Evolutionary conservation across 2,888 invertebrate species (phyloP), one percentile per base, ranked within the genome.

Genomic region (Metacarcinus magister): DNA sequence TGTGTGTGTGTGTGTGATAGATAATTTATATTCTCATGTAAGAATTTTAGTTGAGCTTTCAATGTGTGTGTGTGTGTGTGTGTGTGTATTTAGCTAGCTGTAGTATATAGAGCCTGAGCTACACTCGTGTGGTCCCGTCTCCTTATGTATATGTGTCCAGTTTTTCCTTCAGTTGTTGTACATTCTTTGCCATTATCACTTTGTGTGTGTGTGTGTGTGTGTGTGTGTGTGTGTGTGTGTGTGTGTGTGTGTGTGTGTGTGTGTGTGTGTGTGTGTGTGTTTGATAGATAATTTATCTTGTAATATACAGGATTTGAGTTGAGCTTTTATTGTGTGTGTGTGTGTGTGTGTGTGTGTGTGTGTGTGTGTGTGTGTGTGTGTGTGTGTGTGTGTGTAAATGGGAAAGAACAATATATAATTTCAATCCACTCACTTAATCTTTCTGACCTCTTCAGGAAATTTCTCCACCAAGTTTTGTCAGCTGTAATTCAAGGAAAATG

Each of bases 381-480:
- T 67, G 67, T 67, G 67, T 67, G 67, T 67, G 67, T 67, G 67
- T 67, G 23, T 67, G 5, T 67, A 16, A 54, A 67, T 23, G 67
- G 67, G 54, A 54, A 67, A 67, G 67, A 39, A 60, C 60, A 19
- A 60, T 39, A 39, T 87, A 87, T 39, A 32, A 87, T 13, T 39
- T 87, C 19, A 13, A 16, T 32, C 39, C 87, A 16, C 87, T 87
- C 87, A 82, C 39, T 87, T 16, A 3, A 13, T 92, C 10, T 0
- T n/a, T n/a, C 10, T 75, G n/a, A 32, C 67, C 89, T 54, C 43
- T 46, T 95, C 93, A 95, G 90, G 96, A 93, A 54, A 97, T 97
- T 90, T 97, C 97, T 32, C 43, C 95, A 28, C 97, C 97, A 19
- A 97, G 96, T 93, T 96, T 96, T 8, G 96, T 95, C 8, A 97